These are phyloP conservation scores for Leptogaster cylindrica DNA, from an alignment of 2,888 invertebrate species.

Conservation along the genomic window DNA sequence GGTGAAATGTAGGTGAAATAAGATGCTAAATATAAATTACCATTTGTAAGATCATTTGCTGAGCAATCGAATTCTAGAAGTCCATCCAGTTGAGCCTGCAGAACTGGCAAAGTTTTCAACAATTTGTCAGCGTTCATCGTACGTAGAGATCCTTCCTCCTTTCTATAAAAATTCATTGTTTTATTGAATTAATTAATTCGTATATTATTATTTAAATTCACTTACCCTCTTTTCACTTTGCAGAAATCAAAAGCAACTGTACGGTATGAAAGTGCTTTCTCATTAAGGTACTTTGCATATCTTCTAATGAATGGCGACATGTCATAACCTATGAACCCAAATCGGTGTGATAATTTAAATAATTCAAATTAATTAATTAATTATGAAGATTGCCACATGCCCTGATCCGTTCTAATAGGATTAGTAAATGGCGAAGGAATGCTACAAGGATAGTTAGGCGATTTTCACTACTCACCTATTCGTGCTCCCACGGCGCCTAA, in stretches of 20 bases:
- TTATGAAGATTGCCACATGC: constrained; percentile 10
- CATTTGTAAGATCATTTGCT: constrained; percentile 95
- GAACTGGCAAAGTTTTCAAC: constrained; percentile 92
- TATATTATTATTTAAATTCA: constrained; percentile 41
- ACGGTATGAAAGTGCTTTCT: constrained; percentile 98
- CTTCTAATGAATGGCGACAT: constrained; percentile 99
- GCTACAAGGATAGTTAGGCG: constrained; percentile 16
- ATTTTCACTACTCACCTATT: constrained; percentile 67
- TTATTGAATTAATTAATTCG: neutral
- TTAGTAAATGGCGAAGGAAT: constrained; percentile 36
- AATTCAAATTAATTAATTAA: neutral
- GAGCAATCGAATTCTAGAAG: constrained; percentile 97
- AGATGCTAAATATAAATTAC: constrained; percentile 63
- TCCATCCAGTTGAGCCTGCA: constrained; percentile 94
- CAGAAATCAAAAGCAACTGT: constrained; percentile 99
- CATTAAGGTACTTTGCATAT: constrained; percentile 98
- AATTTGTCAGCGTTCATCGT: constrained; percentile 98
- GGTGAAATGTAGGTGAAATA: neutral
- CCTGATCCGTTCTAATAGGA: constrained; percentile 2
- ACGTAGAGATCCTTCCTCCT: constrained; percentile 95
- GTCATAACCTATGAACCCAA: constrained; percentile 83
- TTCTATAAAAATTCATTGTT: constrained; percentile 65
- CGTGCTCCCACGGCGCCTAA: constrained; percentile 70
- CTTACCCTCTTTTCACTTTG: constrained; percentile 98
- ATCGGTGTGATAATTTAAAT: constrained; percentile 3